Base-by-base conservation (phyloP, 37 sponge, comb jelly and placozoan species). In the Cliona cf. orientalis region DNA sequence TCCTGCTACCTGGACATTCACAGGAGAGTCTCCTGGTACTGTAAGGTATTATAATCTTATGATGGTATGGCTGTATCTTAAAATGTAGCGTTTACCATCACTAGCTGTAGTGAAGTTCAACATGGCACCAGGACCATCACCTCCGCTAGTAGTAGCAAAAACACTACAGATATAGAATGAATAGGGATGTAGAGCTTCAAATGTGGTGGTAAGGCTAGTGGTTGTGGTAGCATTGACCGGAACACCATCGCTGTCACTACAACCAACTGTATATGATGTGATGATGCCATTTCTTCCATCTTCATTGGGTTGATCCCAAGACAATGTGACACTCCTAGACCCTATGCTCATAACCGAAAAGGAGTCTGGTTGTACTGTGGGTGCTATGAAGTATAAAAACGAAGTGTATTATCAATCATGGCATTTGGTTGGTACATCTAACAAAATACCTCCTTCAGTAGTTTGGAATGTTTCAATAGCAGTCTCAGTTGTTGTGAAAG, bases 11-110 rank as follows among this genome's bases (percentile, higher is more conserved):
- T 44, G 22, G 3, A 71, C 42, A 40, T 43, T 44, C n/a, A 43
- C 49, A 23, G 72, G 72, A 33, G 46, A 46, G 44, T 71, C 72
- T 44, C 28, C 72, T 71, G 72, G 72, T n/a, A 26, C 46, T 71
- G 72, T 28, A 67, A 6, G 3, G 5, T 17, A 35, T n/a, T 25
- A 28, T 19, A 62, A 21, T 19, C 26, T 62, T n/a, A 9, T 49
- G 9, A 49, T 19, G 14, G 53, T 49, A 14, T 19, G 53, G 53
- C 53, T 49, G 14, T 19, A 19, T 14, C 14, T 14, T 49, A 9
- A 49, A 14, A 62, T 62, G 26, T 25, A 21, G 23, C 31, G 19
- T 40, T 67, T 36, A 67, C 68, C 37, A 67, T 34, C 68, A 67
- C 21, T 19, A 67, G 34, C 36, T n/a, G 72, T 71, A 25, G 49